Evolutionary conservation across 2,888 invertebrate species (phyloP).

Genomic region (Trissolcus japonicus): DNA sequence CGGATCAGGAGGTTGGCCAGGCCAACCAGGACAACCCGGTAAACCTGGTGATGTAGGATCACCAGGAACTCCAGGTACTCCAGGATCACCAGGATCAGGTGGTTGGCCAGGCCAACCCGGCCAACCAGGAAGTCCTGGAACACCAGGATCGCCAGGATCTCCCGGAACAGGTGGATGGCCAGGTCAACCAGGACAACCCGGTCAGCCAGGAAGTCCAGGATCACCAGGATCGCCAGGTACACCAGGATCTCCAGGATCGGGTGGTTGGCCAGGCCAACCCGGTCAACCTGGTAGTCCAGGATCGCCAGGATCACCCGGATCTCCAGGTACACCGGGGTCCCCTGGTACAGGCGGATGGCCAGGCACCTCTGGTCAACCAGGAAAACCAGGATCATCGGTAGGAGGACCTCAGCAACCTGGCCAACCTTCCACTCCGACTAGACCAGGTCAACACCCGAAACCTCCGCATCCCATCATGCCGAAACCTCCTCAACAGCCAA

Average conservation of each 20-base stretch:
- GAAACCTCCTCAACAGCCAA: conserved; percentile 22
- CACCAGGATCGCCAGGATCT: conserved; percentile 61
- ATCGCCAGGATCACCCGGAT: conserved; percentile 37
- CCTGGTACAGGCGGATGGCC: conserved; percentile 59
- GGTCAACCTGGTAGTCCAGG: conserved; percentile 60
- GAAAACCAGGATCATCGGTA: conserved; percentile 63
- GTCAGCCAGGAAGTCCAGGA: conserved; percentile 60
- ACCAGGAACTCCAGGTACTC: conserved; percentile 19
- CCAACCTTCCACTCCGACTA: conserved; percentile 36
- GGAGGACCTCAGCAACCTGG: conserved; percentile 48
- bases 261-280: conserved; percentile 62
- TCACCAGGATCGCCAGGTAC: conserved; percentile 40
- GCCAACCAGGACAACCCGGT: conserved; percentile 60
- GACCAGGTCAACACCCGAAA: conserved; percentile 24
- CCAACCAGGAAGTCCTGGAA: conserved; percentile 55
- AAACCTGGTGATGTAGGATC: conserved; percentile 18
- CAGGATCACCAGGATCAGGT: conserved; percentile 30
- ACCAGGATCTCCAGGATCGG: conserved; percentile 61
- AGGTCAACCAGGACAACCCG: conserved; percentile 57
- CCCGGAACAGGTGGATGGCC: conserved; percentile 60
- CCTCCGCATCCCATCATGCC: conserved; percentile 31
- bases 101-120: conserved; percentile 69
- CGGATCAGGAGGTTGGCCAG: conserved; percentile 58
- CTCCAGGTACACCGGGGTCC: conserved; percentile 35
- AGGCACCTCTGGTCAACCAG: conserved; percentile 68